Evolutionary conservation across 2,797 vertebrate genomes (phyloP).

Genomic region (Rhabdophis nuchalis): DNA sequence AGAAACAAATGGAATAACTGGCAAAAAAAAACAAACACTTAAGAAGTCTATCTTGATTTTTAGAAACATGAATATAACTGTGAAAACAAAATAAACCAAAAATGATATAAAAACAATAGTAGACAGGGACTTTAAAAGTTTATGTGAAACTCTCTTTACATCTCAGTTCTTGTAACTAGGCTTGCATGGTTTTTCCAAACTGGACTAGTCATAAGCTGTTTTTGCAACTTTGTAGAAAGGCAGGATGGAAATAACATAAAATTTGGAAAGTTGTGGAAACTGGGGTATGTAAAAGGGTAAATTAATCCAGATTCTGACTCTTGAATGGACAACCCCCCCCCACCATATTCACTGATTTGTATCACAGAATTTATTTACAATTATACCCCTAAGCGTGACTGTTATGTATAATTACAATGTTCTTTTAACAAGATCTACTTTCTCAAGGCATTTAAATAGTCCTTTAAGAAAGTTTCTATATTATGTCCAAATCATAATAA

Average conservation of each 20-base stretch:
- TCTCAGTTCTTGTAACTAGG: not conserved
- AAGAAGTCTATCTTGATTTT: not conserved
- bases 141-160: not conserved
- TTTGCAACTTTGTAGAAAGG: not conserved
- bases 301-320: not conserved
- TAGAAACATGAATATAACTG: not conserved
- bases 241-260: not conserved
- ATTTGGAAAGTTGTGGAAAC: not conserved
- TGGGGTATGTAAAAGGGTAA: not conserved
- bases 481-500: not conserved
- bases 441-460: not conserved
- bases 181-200: not conserved
- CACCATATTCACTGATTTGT: not conserved
- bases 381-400: no score
- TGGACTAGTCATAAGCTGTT: not conserved
- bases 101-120: not conserved
- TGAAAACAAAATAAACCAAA: not conserved
- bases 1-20: constrained; percentile 1
- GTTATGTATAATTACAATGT: not conserved
- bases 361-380: not conserved
- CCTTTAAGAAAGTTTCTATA: not conserved
- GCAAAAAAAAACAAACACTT: not conserved
- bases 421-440: not conserved
- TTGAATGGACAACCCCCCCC: not conserved
- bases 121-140: not conserved